Evolutionary conservation across 30 jellyfish, hydroid and myxozoan genomes (phyloP).

Genomic region (Hydra vulgaris): DNA sequence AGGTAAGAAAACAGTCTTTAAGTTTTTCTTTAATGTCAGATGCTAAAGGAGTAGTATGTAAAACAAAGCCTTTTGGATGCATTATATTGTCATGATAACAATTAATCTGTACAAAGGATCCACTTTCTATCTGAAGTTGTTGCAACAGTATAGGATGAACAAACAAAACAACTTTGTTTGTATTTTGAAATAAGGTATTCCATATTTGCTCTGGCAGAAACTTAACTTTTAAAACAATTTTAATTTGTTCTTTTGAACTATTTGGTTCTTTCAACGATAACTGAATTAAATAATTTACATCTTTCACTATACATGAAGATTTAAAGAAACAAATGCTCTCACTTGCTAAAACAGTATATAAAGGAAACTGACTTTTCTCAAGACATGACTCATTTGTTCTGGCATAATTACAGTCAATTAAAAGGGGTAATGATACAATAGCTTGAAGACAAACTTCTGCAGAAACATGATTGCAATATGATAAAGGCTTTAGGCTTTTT

Average conservation of each 20-base stretch:
- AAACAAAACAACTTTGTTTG: background rate
- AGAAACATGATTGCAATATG: background rate
- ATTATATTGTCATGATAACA: conserved; percentile 4
- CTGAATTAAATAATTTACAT: background rate
- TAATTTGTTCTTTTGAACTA: background rate
- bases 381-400: background rate
- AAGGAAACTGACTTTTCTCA: background rate
- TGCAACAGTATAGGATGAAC: conserved; percentile 18
- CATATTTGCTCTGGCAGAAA: conserved; percentile 10
- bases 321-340: background rate
- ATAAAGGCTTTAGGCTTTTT: background rate
- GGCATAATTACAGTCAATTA: background rate
- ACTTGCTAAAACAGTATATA: conserved; percentile 1
- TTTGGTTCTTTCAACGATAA: background rate
- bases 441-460: background rate
- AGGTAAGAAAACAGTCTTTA: background rate
- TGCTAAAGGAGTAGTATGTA: conserved; percentile 14
- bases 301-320: background rate
- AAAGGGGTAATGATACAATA: background rate
- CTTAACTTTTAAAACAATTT: conserved; percentile 16
- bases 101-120: conserved; percentile 8
- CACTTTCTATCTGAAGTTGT: conserved; percentile 17
- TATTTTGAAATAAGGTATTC: conserved; percentile 5
- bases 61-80: conserved; percentile 16
- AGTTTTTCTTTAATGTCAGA: background rate